Evolutionary conservation across 2,113 vertebrate genomes (phyloP), one percentile per base, ranked within the genome.

Genomic region (Gymnorhina tibicen): DNA sequence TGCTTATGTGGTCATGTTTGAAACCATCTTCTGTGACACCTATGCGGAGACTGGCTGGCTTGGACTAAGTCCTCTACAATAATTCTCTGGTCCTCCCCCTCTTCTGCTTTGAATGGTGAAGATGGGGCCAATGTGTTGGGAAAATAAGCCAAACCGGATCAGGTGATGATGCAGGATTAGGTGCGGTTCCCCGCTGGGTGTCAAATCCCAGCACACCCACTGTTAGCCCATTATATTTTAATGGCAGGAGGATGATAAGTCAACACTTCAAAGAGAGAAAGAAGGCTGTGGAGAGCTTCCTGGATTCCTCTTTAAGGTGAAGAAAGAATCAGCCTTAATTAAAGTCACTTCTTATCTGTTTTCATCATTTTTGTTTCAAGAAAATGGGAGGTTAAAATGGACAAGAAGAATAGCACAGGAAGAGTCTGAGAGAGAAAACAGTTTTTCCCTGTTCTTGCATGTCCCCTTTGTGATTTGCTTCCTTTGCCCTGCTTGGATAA

Each of bases 161-260:
- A 95, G 92, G 58, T 92, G 87, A 96, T 95, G 30, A 13, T 62
- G 92, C 41, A 91, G 94, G 94, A 97, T 97, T 97, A 97, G 92
- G 91, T 89, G 85, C 0, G 1, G 88, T 68, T 97, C 52, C 95
- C 93, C 85, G 92, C 93, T 39, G 95, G 67, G 95, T 96, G 94
- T 96, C 92, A 97, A 97, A 97, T 94, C 95, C 85, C 94, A 91
- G 87, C 85, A 96, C 91, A 85, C 80, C 92, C 89, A 95, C 95
- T 90, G 91, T 86, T 95, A 91, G 66, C 70, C 91, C 86, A 97
- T 97, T 97, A 95, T 94, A 91, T 95, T 96, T 97, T 97, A 97
- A 97, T 97, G 80, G 92, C 49, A 95, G 77, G 49, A 91, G 78
- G 86, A 96, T 72, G 87, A 47, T 69, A 94, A 97, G 86, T 41